A percentile compares a stretch with the other conserved stretches of the same genome.
Conservation (phyloP, 2,797 vertebrate genomes). For the Basileuterus tristriatus region DNA sequence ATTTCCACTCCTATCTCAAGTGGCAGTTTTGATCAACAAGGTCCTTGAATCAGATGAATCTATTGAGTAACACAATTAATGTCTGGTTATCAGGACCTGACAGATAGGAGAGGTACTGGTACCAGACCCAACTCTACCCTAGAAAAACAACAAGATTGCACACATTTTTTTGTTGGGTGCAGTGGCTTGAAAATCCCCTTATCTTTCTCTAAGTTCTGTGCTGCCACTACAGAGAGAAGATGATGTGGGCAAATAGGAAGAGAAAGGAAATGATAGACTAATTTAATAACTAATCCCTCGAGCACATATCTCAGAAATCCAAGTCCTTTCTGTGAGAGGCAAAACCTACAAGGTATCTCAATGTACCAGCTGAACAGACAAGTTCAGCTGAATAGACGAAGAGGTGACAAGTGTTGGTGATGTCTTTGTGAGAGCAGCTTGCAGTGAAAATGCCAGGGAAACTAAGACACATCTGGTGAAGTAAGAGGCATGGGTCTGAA, state of each 20-base stretch:
- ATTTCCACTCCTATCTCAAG: neutral
- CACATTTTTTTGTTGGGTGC: neutral
- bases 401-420: neutral
- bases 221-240: neutral
- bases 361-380: rapidly evolving
- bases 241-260: neutral
- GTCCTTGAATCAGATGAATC: neutral
- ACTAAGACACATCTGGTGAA: neutral
- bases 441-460: neutral
- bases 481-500: neutral
- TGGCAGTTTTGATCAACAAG: neutral
- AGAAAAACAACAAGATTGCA: neutral
- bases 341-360: neutral
- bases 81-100: neutral
- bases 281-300: neutral
- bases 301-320: neutral
- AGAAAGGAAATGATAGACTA: neutral
- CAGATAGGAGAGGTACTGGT: neutral
- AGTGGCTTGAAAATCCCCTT: neutral
- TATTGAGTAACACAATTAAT: neutral
- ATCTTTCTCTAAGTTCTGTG: neutral
- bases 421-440: neutral
- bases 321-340: neutral
- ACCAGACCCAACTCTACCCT: neutral
- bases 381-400: neutral